These are phyloP conservation scores for Seriola dumerili DNA, from an alignment of 2,113 vertebrate species.

Conservation along the genomic window DNA sequence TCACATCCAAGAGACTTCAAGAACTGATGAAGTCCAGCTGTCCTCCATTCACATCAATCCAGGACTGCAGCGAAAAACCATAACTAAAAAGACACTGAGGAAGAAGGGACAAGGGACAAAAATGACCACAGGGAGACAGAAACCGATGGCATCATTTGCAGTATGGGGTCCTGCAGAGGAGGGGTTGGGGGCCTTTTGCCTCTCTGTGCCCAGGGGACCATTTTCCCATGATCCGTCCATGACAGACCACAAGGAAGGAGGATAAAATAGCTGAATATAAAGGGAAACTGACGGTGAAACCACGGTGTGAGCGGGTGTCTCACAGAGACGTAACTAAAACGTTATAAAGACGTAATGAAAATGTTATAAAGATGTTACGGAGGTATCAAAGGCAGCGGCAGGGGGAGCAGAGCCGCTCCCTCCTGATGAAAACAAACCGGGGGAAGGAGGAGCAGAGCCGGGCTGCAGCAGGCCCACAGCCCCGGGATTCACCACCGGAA, in stretches of 20 bases:
- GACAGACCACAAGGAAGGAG: neutral
- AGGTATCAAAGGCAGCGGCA: neutral
- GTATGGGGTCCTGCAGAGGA: too few species aligned
- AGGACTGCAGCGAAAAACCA: too few species aligned
- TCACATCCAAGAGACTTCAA: too few species aligned
- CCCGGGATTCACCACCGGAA: neutral
- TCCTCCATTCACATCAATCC: too few species aligned
- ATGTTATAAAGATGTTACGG: neutral
- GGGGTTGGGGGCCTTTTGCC: neutral
- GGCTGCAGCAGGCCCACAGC: constrained; percentile 20
- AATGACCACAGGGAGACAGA: too few species aligned
- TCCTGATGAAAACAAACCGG: constrained; percentile 65
- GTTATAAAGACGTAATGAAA: neutral
- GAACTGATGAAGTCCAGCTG: too few species aligned
- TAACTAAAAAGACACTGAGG: too few species aligned
- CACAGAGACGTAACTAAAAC: too few species aligned
- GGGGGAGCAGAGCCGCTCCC: constrained; percentile 68
- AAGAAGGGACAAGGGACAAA: too few species aligned
- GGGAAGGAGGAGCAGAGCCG: constrained; percentile 30
- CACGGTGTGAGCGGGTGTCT: too few species aligned
- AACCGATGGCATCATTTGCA: too few species aligned
- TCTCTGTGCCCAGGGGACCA: neutral
- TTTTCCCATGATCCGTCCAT: neutral
- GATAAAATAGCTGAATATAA: neutral
- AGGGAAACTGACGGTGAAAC: too few species aligned